These are phyloP conservation scores for Eupithecia pulchellata DNA, from an alignment of 2,888 invertebrate genomes.

Conservation along the genomic window DNA sequence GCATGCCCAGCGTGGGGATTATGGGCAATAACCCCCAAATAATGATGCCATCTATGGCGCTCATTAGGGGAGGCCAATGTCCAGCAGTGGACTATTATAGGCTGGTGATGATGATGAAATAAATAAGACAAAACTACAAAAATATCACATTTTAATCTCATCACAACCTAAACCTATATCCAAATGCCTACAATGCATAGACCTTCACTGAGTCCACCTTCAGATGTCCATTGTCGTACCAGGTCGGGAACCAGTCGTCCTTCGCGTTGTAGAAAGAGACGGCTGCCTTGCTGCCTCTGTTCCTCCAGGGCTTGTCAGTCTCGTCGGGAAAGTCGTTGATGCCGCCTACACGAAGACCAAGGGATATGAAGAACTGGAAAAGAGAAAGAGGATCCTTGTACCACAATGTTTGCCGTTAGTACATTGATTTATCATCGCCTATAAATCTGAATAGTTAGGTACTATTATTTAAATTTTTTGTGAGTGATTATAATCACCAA, in stretches of 20 bases:
- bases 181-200: constrained; percentile 72
- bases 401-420: too few relatives aligned
- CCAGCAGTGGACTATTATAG: too few relatives aligned
- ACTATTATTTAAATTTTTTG: too few relatives aligned
- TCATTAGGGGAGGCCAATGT: too few relatives aligned
- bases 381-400: too few relatives aligned
- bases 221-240: constrained; percentile 83
- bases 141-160: constrained; percentile 37
- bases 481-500: too few relatives aligned
- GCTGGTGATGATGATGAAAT: too few relatives aligned
- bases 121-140: constrained; percentile 10
- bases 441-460: too few relatives aligned
- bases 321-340: constrained; percentile 88
- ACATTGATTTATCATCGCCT: too few relatives aligned
- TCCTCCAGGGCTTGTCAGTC: constrained; percentile 90
- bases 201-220: constrained; percentile 87
- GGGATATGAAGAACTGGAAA: constrained; percentile 89
- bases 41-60: too few relatives aligned
- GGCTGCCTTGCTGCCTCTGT: constrained; percentile 86
- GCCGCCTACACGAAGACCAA: constrained; percentile 94
- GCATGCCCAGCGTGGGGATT: too few relatives aligned
- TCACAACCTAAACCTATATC: neutral
- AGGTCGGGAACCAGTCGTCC: constrained; percentile 86
- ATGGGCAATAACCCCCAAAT: too few relatives aligned
- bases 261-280: constrained; percentile 87